phyloP scores from a whole-genome alignment of 1,140 invertebrate genomes.

The Orussus abietinus region DNA sequence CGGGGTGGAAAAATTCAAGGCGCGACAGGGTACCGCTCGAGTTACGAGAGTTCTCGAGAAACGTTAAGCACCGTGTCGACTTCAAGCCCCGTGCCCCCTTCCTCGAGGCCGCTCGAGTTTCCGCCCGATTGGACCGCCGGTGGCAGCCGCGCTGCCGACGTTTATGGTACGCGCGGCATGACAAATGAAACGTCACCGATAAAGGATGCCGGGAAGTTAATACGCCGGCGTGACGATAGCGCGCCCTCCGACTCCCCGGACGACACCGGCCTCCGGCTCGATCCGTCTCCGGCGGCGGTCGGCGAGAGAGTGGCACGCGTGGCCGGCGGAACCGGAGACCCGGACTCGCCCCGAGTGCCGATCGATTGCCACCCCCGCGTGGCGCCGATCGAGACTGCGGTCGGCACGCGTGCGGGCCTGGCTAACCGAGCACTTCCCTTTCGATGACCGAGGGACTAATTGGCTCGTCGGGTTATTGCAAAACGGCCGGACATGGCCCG shows the following conservation, averaged over 20 bases:
- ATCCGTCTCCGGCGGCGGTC: slow-evolving; percentile 12
- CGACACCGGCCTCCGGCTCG: not conserved
- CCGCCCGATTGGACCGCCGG: slow-evolving; percentile 15
- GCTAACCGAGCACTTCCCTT: too few relatives aligned
- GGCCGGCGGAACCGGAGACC: not conserved
- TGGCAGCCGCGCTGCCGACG: slow-evolving; percentile 29
- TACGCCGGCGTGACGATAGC: slow-evolving; percentile 13
- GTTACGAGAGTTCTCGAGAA: slow-evolving; percentile 26
- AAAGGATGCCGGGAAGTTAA: slow-evolving; percentile 39
- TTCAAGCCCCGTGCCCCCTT: slow-evolving; percentile 24
- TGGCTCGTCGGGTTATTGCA: too few relatives aligned
- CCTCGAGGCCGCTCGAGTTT: slow-evolving; percentile 22
- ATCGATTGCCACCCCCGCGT: too few relatives aligned
- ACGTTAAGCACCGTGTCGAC: slow-evolving; percentile 30
- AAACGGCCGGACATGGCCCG: too few relatives aligned
- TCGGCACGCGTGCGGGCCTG: too few relatives aligned
- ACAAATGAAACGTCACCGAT: slow-evolving; percentile 47
- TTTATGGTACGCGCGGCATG: slow-evolving; percentile 40
- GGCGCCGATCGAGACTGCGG: too few relatives aligned
- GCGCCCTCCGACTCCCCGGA: not conserved
- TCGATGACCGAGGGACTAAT: too few relatives aligned
- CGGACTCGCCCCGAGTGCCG: not conserved
- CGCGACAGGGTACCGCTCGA: slow-evolving; percentile 15
- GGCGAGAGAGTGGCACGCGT: slow-evolving; percentile 26
- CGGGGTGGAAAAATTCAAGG: slow-evolving; percentile 7